A percentile compares a stretch with the other conserved stretches of the same genome.
These are phyloP conservation scores for Marcusenius ussheri DNA, from an alignment of 2,113 vertebrate species.

Conservation along the genomic window DNA sequence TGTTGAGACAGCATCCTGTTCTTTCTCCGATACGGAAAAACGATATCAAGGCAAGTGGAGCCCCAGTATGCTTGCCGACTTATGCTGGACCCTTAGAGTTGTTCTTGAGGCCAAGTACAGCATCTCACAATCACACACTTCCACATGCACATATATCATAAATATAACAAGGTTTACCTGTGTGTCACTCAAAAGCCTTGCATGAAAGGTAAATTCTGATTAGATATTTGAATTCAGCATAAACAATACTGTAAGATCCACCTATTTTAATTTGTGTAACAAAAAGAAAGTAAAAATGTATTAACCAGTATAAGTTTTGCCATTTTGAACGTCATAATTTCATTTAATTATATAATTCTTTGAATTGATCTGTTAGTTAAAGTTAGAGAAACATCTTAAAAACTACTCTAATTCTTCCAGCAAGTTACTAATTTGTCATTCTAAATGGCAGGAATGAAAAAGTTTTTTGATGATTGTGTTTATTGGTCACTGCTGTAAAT, in stretches of 20 bases:
- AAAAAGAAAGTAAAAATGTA: not conserved
- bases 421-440: not conserved
- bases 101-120: not conserved
- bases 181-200: not conserved
- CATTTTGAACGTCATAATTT: not conserved
- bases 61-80: not conserved
- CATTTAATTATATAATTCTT: not conserved
- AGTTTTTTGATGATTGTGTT: constrained; percentile 27
- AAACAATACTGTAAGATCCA: not conserved
- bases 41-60: not conserved
- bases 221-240: not conserved
- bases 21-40: not conserved
- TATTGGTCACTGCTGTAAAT: constrained; percentile 34
- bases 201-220: not conserved
- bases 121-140: not conserved
- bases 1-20: not conserved
- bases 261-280: not conserved
- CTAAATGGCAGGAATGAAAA: not conserved
- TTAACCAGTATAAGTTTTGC: not conserved
- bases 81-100: not conserved
- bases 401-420: not conserved
- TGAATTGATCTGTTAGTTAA: not conserved
- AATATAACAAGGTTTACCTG: not conserved
- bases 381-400: not conserved
- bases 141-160: not conserved